phyloP scores from a whole-genome alignment of 2,797 vertebrate genomes.

The Dendrocincla tyrannina region DNA sequence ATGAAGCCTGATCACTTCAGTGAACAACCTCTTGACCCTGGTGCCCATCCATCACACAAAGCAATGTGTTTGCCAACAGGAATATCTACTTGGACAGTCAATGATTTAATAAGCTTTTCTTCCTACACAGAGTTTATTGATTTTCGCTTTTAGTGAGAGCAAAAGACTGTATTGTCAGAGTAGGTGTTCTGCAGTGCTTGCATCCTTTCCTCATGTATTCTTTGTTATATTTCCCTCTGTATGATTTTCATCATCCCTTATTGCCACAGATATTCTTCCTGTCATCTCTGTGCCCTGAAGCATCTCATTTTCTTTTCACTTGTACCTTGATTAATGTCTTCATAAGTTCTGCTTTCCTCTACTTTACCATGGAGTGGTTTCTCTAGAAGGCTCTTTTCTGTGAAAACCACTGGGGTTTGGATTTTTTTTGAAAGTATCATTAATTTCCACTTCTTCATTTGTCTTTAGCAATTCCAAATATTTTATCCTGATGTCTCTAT shows the following conservation, averaged over 20 bases:
- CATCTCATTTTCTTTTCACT: slow-evolving; percentile 63
- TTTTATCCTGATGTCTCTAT: neutral
- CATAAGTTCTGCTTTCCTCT: slow-evolving; percentile 34
- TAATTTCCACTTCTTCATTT: neutral
- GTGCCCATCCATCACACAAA: slow-evolving; percentile 18
- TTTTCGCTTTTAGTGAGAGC: slow-evolving; percentile 38
- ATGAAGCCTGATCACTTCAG: slow-evolving; percentile 24
- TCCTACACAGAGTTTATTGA: slow-evolving; percentile 49
- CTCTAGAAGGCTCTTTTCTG: neutral
- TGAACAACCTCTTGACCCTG: neutral
- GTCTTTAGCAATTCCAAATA: neutral
- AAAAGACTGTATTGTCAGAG: slow-evolving; percentile 37
- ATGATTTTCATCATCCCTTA: slow-evolving; percentile 37
- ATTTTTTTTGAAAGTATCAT: neutral
- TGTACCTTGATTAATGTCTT: slow-evolving; percentile 62
- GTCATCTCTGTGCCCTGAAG: slow-evolving; percentile 45
- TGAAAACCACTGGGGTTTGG: neutral
- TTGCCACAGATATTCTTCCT: slow-evolving; percentile 37
- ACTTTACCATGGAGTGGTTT: neutral
- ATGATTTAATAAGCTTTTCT: slow-evolving; percentile 42
- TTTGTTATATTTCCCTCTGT: slow-evolving; percentile 36
- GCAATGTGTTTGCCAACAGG: slow-evolving; percentile 1
- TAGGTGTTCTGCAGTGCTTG: neutral
- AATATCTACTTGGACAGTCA: neutral
- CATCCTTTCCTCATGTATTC: neutral